Evolutionary conservation across 2,888 invertebrate species (phyloP), one percentile per base, ranked within the genome.

Genomic region (Nemurella pictetii): DNA sequence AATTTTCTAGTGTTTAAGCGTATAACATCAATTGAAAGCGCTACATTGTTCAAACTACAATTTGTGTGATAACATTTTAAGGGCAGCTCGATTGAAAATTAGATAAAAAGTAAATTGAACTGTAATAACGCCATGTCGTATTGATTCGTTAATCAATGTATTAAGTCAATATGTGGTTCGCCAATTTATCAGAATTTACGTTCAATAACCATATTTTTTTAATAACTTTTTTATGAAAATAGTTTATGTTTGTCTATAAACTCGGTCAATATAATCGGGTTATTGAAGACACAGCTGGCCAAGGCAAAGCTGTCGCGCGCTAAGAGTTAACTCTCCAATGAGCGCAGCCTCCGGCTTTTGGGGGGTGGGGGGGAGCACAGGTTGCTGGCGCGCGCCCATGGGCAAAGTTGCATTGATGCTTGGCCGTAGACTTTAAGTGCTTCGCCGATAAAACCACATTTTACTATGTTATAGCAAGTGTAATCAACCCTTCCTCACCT

Each of bases 401-500:
- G 35, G 30, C 36, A n/a, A 26, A 7, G 35, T 80, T 15, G 36
- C 80, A 26, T 26, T 80, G 26, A 80, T 26, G 30, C 36, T n/a
- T 36, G 80, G 9, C 30, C 26, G n/a, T 80, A 80, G 3, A 75
- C 75, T 75, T 28, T 7, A 75, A 75, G 75, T 75, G 75, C 75
- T 28, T 75, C 80, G 25, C 35, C 36, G 80, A 36, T 80, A 80
- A 80, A 80, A 15, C 80, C 35, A 35, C 32, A 30, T 30, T 80
- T 80, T 80, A 80, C 80, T 9, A 30, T 29, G n/a, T 29, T 3
- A 29, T 35, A 35, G 35, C 7, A 75, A 20, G 75, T 28, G 75
- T 75, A 75, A 75, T 75, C 75, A 80, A 80, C 80, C 80, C 27
- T 26, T 35, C 36, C 35, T 35, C 80, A 80, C 80, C 80, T 80